phyloP scores from a whole-genome alignment of 2,113 vertebrate species.

The Abramis brama region DNA sequence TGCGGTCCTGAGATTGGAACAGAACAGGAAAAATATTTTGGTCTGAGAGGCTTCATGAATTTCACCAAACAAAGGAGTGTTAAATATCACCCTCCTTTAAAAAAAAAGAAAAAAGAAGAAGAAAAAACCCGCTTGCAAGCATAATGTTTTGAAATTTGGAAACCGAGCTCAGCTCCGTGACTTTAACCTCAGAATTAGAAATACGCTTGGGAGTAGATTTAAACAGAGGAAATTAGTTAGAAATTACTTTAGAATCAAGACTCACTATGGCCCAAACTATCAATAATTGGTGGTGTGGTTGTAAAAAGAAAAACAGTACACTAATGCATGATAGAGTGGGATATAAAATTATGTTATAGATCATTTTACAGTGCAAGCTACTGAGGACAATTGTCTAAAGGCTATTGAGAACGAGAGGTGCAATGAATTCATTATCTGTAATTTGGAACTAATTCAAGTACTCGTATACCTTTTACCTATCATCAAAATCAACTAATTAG shows the following conservation, averaged over 20 bases:
- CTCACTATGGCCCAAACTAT: background rate
- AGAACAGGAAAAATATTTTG: background rate
- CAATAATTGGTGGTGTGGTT: background rate
- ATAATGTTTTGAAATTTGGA: background rate
- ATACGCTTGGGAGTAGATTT: background rate
- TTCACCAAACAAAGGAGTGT: background rate
- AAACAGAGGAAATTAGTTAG: background rate
- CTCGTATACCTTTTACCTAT: background rate
- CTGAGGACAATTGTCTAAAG: background rate
- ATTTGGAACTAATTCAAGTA: conserved; percentile 10
- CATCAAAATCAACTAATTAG: conserved; percentile 10
- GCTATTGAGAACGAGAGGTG: background rate
- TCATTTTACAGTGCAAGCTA: background rate
- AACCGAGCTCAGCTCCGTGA: background rate
- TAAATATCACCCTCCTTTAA: background rate
- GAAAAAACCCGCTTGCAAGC: background rate
- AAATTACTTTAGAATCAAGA: background rate
- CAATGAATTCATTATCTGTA: background rate
- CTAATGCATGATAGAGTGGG: background rate
- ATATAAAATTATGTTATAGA: background rate
- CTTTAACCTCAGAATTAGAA: background rate
- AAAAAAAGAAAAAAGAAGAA: background rate
- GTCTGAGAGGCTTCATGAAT: background rate
- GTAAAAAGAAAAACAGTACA: background rate
- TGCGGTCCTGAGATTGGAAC: conserved; percentile 16